Evolutionary conservation across 2,888 invertebrate genomes (phyloP), one percentile per base, ranked within the genome.

Genomic region (Diachrysia chrysitis): DNA sequence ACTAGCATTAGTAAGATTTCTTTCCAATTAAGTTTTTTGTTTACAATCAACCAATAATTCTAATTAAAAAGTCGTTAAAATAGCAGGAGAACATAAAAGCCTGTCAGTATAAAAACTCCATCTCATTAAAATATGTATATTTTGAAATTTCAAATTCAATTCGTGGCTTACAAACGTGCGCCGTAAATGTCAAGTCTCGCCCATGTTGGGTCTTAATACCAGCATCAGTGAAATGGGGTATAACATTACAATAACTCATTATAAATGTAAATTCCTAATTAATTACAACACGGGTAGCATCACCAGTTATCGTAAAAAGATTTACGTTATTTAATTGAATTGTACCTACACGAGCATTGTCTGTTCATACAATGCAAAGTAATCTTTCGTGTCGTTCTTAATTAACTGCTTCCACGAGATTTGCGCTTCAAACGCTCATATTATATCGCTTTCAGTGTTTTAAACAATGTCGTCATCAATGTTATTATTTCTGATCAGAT

Each of bases 401-500:
- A 81, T 76, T 70, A 74, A 17, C n/a, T 17, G 58, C 42, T 57
- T 72, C 67, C 58, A 69, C 55, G 55, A 61, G 55, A 61, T 48
- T 69, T 64, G 60, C 63, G 25, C 56, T 66, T 68, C 59, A 66
- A 48, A 23, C 62, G 35, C 29, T 65, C 21, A 74, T n/a, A n/a
- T 81, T 68, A 69, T 57, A 74, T 57, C 55, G 69, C 69, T 76
- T 77, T 81, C 56, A 77, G 78, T 64, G 42, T 53, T 72, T 68
- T 65, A 78, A 79, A 75, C 64, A 69, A 69, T 82, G 78, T 79
- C 76, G 73, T 73, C 75, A 81, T 69, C 63, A 60, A 29, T 66
- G 69, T 85, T 86, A 84, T 85, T 85, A 85, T 87, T 87, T 86
- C 83, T 83, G 85, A 84, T 85, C 84, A 84, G 78, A 74, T 83